phyloP scores from a whole-genome alignment of 1,140 invertebrate genomes.

The Drosophila ambigua region DNA sequence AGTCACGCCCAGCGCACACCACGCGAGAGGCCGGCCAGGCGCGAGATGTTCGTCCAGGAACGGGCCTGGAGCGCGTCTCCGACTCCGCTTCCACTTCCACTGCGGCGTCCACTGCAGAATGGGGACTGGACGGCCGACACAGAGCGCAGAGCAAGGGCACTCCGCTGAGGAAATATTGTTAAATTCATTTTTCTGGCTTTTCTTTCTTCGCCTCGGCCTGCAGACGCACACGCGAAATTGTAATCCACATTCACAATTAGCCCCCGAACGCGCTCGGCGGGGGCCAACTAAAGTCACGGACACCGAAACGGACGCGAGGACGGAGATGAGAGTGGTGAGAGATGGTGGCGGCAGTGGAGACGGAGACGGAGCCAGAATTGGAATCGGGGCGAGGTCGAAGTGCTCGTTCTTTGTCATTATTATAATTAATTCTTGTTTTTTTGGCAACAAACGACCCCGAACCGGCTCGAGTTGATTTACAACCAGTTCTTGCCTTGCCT shows the following conservation, averaged over 20 bases:
- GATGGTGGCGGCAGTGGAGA: background rate
- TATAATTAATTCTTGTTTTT: slow-evolving; percentile 67
- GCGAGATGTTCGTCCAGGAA: slow-evolving; percentile 23
- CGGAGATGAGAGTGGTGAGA: background rate
- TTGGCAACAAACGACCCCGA: slow-evolving; percentile 53
- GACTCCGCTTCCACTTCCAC: slow-evolving; percentile 2
- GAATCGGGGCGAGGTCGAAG: slow-evolving; percentile 10
- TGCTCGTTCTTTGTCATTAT: slow-evolving; percentile 54
- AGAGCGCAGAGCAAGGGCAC: slow-evolving; percentile 1
- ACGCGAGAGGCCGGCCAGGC: slow-evolving; percentile 45
- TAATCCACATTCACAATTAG: slow-evolving; percentile 68
- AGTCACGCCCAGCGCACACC: slow-evolving; percentile 67
- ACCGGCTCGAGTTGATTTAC: slow-evolving; percentile 67
- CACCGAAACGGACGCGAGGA: background rate
- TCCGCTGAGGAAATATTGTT: slow-evolving; percentile 47
- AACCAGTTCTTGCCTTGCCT: slow-evolving; percentile 41
- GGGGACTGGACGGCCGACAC: slow-evolving; percentile 1
- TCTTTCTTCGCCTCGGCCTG: slow-evolving; percentile 22
- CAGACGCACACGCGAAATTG: slow-evolving; percentile 67
- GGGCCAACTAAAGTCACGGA: background rate
- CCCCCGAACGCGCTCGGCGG: slow-evolving; percentile 47
- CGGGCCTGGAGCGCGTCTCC: background rate
- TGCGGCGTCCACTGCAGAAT: slow-evolving; percentile 1
- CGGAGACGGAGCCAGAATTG: background rate
- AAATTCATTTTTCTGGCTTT: slow-evolving; percentile 23